Conservation (phyloP, 1,140 invertebrate species). For the Calliopsis andreniformis region DNA sequence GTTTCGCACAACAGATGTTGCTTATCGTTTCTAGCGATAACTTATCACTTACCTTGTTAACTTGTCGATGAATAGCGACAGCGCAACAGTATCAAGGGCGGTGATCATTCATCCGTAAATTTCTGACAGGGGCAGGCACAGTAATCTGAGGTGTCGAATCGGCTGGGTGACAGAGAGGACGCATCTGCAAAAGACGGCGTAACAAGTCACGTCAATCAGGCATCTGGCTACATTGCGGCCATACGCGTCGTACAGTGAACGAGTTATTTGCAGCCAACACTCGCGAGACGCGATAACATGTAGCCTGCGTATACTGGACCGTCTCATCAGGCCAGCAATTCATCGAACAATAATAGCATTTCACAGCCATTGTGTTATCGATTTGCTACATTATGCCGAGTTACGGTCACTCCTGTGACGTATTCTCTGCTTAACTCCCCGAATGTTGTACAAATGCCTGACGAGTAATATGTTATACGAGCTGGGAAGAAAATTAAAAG, state of each 20-base stretch:
- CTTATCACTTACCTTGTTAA: background rate
- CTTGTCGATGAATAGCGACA: background rate
- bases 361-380: constrained; percentile 22
- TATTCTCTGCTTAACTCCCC: background rate
- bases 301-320: background rate
- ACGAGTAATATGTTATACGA: background rate
- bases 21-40: background rate
- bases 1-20: background rate
- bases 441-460: background rate
- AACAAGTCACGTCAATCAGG: constrained; percentile 1
- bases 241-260: background rate
- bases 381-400: background rate
- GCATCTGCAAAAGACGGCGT: background rate
- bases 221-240: background rate
- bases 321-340: constrained; percentile 37
- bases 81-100: too few relatives aligned
- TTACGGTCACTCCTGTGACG: background rate
- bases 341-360: constrained; percentile 33
- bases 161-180: too few relatives aligned
- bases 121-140: too few relatives aligned
- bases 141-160: too few relatives aligned
- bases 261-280: constrained; percentile 14
- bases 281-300: constrained; percentile 17
- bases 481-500: too few relatives aligned
- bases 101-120: too few relatives aligned